Percentiles rank a stretch among this genome's conserved stretches.
Evolutionary conservation across 2,888 invertebrate species (phyloP).

Genomic region (Omphaloscelis lunosa): DNA sequence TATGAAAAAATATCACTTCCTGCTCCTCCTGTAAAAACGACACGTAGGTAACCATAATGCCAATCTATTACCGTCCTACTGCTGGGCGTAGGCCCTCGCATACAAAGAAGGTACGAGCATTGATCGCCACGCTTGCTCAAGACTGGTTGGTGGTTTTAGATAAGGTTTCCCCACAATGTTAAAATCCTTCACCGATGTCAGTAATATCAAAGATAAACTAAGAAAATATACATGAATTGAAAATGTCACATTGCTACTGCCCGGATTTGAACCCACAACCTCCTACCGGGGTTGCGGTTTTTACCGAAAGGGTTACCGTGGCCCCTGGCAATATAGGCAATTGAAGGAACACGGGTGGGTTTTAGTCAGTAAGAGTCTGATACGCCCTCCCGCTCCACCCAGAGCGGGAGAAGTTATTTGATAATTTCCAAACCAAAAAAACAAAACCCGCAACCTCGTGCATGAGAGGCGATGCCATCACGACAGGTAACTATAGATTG

Average conservation of each 20-base stretch:
- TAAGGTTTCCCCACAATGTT: neutral
- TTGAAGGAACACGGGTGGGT: no score
- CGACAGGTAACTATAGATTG: neutral
- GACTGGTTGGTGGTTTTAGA: neutral
- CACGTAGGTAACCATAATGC: no score
- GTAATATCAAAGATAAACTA: neutral
- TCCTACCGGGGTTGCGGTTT: no score
- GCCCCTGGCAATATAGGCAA: no score
- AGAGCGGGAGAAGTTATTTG: no score
- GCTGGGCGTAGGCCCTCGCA: no score
- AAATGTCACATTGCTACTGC: neutral
- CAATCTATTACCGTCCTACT: neutral
- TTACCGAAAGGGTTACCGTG: no score
- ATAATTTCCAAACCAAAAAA: no score
- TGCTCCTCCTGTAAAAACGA: neutral
- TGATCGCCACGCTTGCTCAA: neutral
- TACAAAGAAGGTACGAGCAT: no score
- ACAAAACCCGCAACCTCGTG: neutral
- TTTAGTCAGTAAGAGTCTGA: no score
- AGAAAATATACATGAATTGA: neutral
- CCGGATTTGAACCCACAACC: neutral
- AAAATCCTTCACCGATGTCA: neutral
- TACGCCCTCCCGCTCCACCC: no score
- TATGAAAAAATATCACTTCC: neutral
- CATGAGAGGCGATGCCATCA: no score